phyloP scores from a whole-genome alignment of 2,113 vertebrate species.

The Zosterops pallidus region DNA sequence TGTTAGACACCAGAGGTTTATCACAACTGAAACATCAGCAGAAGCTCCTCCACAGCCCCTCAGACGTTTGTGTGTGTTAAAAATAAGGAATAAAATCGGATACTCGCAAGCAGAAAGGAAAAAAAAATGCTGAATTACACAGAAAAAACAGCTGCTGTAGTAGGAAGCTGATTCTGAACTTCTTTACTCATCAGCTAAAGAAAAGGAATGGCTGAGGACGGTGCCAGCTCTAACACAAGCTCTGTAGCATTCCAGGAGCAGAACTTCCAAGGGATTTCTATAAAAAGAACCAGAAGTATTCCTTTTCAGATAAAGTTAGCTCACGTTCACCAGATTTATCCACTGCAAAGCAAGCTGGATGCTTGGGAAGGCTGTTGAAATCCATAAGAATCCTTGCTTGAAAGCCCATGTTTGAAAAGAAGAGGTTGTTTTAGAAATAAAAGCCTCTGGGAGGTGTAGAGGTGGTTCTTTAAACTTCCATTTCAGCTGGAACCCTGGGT shows the following conservation, averaged over 20 bases:
- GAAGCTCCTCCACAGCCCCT: not conserved
- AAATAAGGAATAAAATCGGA: conserved; percentile 40
- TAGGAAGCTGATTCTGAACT: conserved; percentile 38
- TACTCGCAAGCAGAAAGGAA: not conserved
- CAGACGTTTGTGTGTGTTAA: not conserved
- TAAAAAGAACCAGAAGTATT: not conserved
- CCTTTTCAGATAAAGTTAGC: not conserved
- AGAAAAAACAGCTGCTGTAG: conserved; percentile 52
- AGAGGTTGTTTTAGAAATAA: not conserved
- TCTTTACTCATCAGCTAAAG: conserved; percentile 34
- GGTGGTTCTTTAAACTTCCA: not conserved
- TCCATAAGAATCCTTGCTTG: accelerated
- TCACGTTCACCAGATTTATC: not conserved
- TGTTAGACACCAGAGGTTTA: not conserved
- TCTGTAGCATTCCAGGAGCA: not conserved
- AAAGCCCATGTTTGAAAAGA: not conserved
- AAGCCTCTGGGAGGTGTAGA: not conserved
- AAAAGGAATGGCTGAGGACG: not conserved
- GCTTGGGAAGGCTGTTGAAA: not conserved
- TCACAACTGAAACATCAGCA: conserved; percentile 36
- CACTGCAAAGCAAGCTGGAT: not conserved
- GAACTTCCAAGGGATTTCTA: not conserved
- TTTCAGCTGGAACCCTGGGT: not conserved
- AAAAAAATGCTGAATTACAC: conserved; percentile 34
- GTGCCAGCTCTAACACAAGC: not conserved